These are phyloP conservation scores for Cerastoderma edule DNA, from an alignment of 2,888 invertebrate species.

Conservation along the genomic window DNA sequence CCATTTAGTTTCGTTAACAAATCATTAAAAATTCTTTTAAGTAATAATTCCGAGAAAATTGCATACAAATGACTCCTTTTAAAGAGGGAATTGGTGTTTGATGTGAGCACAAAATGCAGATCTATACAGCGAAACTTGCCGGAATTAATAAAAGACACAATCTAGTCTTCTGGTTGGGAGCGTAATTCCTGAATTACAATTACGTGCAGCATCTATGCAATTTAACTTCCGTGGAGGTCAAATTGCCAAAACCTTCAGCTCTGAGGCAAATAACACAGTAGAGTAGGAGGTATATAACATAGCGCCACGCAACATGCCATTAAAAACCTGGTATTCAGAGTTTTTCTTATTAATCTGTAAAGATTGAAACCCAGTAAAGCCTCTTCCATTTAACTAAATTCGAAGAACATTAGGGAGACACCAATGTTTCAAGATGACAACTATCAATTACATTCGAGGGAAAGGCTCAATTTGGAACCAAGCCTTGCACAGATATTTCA, in stretches of 20 bases:
- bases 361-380: constrained; percentile 49
- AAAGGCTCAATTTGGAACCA: constrained; percentile 48
- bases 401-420: constrained; percentile 33
- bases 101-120: too few species aligned
- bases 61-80: too few species aligned
- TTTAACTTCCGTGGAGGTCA: constrained; percentile 6
- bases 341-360: constrained; percentile 43
- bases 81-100: too few species aligned
- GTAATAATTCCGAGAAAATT: too few species aligned
- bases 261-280: constrained; percentile 23
- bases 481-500: constrained; percentile 40
- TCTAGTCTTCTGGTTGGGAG: too few species aligned
- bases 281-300: constrained; percentile 8
- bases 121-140: too few species aligned
- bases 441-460: constrained; percentile 55
- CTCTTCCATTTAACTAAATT: constrained; percentile 39
- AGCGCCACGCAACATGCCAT: constrained; percentile 20
- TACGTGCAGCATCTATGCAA: constrained; percentile 24
- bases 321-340: constrained; percentile 20
- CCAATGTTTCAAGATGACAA: constrained; percentile 42
- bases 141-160: too few species aligned
- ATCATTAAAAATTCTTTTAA: too few species aligned
- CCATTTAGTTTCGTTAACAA: too few species aligned
- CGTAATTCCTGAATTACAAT: constrained; percentile 9
- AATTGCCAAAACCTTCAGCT: constrained; percentile 19